Evolutionary conservation across 2,888 invertebrate species (phyloP), one percentile per base, ranked within the genome.

Genomic region (Hyles lineata): DNA sequence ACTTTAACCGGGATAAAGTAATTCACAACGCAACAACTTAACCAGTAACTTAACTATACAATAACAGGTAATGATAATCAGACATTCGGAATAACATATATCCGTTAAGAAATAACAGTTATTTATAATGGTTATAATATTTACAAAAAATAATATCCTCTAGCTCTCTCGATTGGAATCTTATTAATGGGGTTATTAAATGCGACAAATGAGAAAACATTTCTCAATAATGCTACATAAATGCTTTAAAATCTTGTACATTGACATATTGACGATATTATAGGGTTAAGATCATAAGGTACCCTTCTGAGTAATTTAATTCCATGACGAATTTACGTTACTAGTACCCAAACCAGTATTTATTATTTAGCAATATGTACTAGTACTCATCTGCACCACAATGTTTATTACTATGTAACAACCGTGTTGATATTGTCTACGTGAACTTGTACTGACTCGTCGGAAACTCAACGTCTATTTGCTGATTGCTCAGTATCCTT

Each of bases 1-100:
- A 76, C 59, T 78, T 75, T 74, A 79, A 82, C 74, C 75, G 82
- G 82, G 82, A 80, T 76, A 80, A 67, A 77, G 75, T 70, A 76
- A 76, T 83, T 85, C 80, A 85, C 79, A 85, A 85, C 80, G 50
- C 59, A 60, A 70, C 59, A 35, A 60, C 35, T 59, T 58, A 70
- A 43, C 23, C 59, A 29, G n/a, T 35, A 67, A 50, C 67, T 43
- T 50, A 67, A 50, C 21, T 67, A 67, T 50, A 67, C 35, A 62
- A 15, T 67, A 67, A 67, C 67, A 67, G 67, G 67, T 50, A 67
- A 50, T 67, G 17, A 67, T 67, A 67, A 67, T 67, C 67, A 67
- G 67, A 67, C 67, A 67, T 67, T 67, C 43, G 17, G 35, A 21
- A 67, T 67, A 67, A 67, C 17, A 7, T 3, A 50, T 21, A 67